A percentile compares a stretch with the other conserved stretches of the same genome.
Conservation (phyloP, 2,888 invertebrate species). For the Drosophila borealis region DNA sequence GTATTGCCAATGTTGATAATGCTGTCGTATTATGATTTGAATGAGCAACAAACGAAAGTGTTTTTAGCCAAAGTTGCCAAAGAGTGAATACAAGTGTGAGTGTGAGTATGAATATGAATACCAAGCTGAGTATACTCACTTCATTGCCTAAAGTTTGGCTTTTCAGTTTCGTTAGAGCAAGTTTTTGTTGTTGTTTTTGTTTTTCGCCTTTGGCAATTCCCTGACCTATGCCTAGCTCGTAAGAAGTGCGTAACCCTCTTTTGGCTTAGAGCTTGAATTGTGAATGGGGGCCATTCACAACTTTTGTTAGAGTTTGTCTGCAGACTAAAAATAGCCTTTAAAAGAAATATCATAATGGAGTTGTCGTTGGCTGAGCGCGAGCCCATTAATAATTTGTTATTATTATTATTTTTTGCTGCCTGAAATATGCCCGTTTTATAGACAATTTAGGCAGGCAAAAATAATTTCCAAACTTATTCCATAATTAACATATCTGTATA, state of each 20-base stretch:
- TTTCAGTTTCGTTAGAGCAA: background rate
- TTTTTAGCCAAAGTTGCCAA: constrained; percentile 22
- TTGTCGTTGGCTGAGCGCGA: constrained; percentile 11
- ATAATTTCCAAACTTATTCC: constrained; percentile 40
- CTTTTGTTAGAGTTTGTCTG: background rate
- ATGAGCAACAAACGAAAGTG: constrained; percentile 76
- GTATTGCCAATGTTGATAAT: constrained; percentile 39
- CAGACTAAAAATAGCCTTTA: constrained; percentile 6
- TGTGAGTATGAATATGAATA: constrained; percentile 7
- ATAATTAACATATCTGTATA: constrained; percentile 30
- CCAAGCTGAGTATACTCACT: constrained; percentile 6
- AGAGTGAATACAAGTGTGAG: constrained; percentile 1
- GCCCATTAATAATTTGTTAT: constrained; percentile 38
- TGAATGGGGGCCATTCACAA: constrained; percentile 15
- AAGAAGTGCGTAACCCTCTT: constrained; percentile 4
- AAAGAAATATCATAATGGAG: constrained; percentile 18
- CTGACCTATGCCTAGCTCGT: constrained; percentile 22
- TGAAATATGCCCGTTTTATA: constrained; percentile 26
- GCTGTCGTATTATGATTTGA: constrained; percentile 66
- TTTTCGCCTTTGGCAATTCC: constrained; percentile 16
- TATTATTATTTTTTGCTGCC: constrained; percentile 2
- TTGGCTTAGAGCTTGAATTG: background rate
- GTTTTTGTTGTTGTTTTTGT: background rate
- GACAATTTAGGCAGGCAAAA: constrained; percentile 7
- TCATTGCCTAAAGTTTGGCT: constrained; percentile 18